Base-by-base conservation (phyloP, 2,888 invertebrate species). In the Slavum lentiscoides region DNA sequence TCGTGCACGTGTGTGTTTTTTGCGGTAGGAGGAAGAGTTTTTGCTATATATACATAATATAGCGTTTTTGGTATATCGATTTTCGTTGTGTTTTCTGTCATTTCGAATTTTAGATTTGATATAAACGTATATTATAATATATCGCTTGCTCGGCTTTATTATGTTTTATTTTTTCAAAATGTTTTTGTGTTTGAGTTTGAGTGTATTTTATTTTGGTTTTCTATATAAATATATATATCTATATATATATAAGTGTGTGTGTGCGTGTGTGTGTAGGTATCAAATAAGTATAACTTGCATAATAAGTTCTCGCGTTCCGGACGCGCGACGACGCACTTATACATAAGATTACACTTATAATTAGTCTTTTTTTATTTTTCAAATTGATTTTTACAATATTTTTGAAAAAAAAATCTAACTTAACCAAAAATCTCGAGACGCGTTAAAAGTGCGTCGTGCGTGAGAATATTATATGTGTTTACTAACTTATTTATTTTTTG, bases 101-200 rank as follows among this genome's bases (percentile, higher is more conserved):
- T 59, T 21, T 7, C 21, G 4, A 61, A 21, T 61, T 21, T 2
- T 13, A 21, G 11, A 61, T 13, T 23, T 61, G 2, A 19, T 3
- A 55, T 19, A 5, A 3, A 58, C 17, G 30, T 69, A 69, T 37
- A 30, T 55, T 64, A 74, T 15, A 55, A 66, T 67, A 68, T 58
- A 59, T 59, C 43, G 75, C 75, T 76, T 76, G 75, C 68, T 68
- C 49, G 75, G 75, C 75, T 76, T 76, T 59, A n/a, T 53, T 58
- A 37, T 67, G 7, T 67, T 59, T 70, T 21, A n/a, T n/a, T 66
- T 67, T 4, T 49, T 49, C 21, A 19, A 13, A 9, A 17, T 7
- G 5, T 64, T 30, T 62, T 3, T 7, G 37, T 37, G 37, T 37
- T 8, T n/a, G 43, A 1, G 43, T 43, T 43, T 43, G 43, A 43